phyloP scores from a whole-genome alignment of 2,113 vertebrate genomes.

The Tachysurus vachellii region DNA sequence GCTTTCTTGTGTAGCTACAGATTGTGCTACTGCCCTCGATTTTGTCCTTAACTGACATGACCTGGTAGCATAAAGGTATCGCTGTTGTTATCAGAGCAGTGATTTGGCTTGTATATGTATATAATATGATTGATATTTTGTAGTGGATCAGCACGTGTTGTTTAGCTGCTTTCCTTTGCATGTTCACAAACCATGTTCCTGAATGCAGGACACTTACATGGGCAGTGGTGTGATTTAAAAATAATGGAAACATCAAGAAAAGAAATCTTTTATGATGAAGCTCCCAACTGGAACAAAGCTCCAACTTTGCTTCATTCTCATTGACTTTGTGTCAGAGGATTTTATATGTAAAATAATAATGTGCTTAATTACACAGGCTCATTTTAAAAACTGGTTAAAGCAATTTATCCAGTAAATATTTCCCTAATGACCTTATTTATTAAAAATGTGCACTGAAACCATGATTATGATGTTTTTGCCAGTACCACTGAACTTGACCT shows the following conservation, averaged over 20 bases:
- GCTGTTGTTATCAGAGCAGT: slow-evolving; percentile 42
- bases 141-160: not conserved
- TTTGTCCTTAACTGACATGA: slow-evolving; percentile 6
- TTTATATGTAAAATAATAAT: not conserved
- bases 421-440: not conserved
- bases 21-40: not conserved
- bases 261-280: not conserved
- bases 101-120: slow-evolving; percentile 22
- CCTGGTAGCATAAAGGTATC: not conserved
- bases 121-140: not conserved
- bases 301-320: not conserved
- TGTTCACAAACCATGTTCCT: slow-evolving; percentile 1
- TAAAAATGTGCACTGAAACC: not conserved
- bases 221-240: not conserved
- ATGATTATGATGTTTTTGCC: not conserved
- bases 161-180: slow-evolving; percentile 24
- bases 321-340: not conserved
- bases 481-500: not conserved
- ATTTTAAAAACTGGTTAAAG: not conserved
- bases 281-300: not conserved
- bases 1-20: slow-evolving; percentile 15
- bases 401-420: not conserved
- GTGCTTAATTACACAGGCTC: not conserved
- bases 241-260: not conserved
- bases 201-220: not conserved